Base-by-base conservation (phyloP, 2,888 invertebrate species). In the Masnerella sp. region DNA sequence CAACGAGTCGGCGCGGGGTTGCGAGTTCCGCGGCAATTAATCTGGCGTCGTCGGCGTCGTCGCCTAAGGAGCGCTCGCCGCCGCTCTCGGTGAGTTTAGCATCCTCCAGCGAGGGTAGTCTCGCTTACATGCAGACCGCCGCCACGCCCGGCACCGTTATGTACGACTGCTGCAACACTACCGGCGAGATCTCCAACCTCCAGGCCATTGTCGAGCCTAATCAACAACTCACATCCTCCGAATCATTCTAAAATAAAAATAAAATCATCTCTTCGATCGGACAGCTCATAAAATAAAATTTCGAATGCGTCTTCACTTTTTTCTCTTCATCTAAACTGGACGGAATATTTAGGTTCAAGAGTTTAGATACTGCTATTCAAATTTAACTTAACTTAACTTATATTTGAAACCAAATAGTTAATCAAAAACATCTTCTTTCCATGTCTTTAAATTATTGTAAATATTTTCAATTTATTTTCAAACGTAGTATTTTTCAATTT, bases 71-170 rank as follows among this genome's bases (percentile, higher is more conserved):
- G 77, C 91, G 91, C 61, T 92, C 92, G 8, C 90, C 88, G 1
- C 90, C 92, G 14, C 84, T 92, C 22, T 92, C 92, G 5, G 90
- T 90, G 7, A 92, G 92, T 43, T 84, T 92, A 73, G 91, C 92
- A 20, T 92, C 91, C 0, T 91, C 91, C 14, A 87, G 86, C 62
- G 90, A 90, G 79, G 89, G 89, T 47, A 86, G 84, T 70, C 82
- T 83, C 65, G 86, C 82, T 25, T 86, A 86, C 72, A 83, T 89
- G 84, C 81, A 89, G 85, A 80, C 86, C 38, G 83, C 82, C 74
- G 74, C 88, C 79, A 76, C 88, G 83, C 69, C 73, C 15, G 82
- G 82, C 75, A 77, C 83, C 71, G 80, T 87, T 82, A 80, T 88
- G 88, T 83, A 84, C 79, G 85, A 86, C 47, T 81, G 80, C 86